These are phyloP conservation scores for Orientallactaga bullata DNA, from an alignment of 2,113 vertebrate genomes.

Conservation along the genomic window DNA sequence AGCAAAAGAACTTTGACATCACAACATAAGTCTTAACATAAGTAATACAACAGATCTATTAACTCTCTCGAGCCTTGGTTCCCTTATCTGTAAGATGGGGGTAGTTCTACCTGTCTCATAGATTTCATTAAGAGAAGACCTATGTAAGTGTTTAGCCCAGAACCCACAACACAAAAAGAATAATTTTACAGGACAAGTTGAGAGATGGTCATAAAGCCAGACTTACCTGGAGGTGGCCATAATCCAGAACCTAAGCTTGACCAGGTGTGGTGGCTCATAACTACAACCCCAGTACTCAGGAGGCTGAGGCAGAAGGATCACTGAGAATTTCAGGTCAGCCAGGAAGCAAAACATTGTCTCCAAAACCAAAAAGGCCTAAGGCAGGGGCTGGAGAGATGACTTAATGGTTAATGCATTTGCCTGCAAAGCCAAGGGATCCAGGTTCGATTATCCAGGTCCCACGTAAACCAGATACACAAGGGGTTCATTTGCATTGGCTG, in stretches of 20 bases:
- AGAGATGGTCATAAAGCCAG: neutral
- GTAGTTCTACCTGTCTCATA: neutral
- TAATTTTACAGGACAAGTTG: neutral
- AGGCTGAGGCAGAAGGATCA: neutral
- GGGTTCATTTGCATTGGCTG: no score
- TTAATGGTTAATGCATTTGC: no score
- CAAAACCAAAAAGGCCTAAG: neutral
- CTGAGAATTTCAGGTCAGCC: neutral
- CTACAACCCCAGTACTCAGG: neutral
- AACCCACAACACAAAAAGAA: neutral
- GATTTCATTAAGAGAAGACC: neutral
- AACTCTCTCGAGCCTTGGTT: conserved; percentile 10
- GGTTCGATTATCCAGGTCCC: no score
- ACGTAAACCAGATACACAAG: no score
- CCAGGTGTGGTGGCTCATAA: neutral
- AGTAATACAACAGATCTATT: neutral
- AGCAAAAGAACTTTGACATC: conserved; percentile 63
- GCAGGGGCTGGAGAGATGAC: no score
- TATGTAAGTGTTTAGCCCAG: neutral
- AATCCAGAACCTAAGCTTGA: neutral
- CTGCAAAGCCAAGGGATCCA: no score
- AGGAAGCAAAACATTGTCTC: neutral
- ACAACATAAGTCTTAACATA: neutral
- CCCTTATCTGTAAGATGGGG: neutral
- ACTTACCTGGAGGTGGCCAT: neutral